Evolutionary conservation across 2,113 vertebrate species (phyloP).

Genomic region (Cyrtonyx montezumae): DNA sequence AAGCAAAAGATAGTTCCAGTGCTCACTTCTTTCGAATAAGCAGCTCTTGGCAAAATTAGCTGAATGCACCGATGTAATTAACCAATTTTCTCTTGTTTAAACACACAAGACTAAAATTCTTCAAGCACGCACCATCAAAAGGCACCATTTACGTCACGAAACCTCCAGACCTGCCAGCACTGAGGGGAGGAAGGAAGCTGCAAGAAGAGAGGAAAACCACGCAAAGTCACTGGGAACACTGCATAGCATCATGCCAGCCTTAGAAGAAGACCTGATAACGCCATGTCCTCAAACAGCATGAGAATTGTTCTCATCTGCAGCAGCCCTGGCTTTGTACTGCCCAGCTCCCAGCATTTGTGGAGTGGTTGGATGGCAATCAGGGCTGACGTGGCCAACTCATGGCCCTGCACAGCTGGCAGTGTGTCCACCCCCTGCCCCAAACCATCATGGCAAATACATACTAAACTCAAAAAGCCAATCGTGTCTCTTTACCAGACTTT

Average conservation of each 20-base stretch:
- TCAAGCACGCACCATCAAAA: constrained; percentile 41
- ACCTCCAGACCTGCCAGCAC: background rate
- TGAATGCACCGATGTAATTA: background rate
- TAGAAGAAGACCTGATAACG: background rate
- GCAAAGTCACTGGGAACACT: background rate
- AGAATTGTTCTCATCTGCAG: background rate
- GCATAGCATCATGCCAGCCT: background rate
- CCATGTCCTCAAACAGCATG: accelerated
- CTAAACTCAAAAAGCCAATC: too few species aligned
- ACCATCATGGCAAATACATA: too few species aligned
- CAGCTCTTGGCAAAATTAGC: background rate
- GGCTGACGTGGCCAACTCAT: too few species aligned
- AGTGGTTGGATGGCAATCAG: background rate
- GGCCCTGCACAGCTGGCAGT: too few species aligned
- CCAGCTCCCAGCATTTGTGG: background rate
- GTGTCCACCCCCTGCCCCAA: too few species aligned
- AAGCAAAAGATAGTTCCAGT: background rate
- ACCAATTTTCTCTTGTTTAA: constrained; percentile 27
- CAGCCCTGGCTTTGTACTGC: background rate
- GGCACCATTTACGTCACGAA: background rate
- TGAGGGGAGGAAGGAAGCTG: constrained; percentile 45
- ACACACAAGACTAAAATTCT: background rate
- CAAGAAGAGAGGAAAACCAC: constrained; percentile 51
- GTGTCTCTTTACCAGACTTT: too few species aligned
- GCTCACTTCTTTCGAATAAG: background rate